Base-by-base conservation (phyloP, 2,113 vertebrate species). In the Anguilla rostrata region DNA sequence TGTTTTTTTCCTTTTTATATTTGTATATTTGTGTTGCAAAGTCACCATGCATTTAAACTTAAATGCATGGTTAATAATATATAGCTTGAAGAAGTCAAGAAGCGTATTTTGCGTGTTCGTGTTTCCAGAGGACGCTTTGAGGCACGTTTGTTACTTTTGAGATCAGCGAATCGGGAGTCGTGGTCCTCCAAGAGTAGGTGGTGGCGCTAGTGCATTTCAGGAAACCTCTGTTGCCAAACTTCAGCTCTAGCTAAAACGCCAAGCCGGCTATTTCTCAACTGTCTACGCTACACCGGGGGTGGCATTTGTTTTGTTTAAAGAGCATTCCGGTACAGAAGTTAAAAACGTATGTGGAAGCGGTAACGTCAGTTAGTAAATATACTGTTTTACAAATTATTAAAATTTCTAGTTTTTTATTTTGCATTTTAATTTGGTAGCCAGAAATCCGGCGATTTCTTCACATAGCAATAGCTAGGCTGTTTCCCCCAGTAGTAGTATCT, bases 41-140 rank as follows among this genome's bases (percentile, higher is more conserved):
- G 43, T 0, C 43, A 46, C 43, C 5, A 46, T 46, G 43, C 43
- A 46, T 34, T 34, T 34, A 34, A 34, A 34, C 34, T 34, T 34
- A n/a, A 34, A 34, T 34, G 43, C 43, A 46, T 46, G 43, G 34
- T 34, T 16, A 60, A 18, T 60, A 60, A 12, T 56, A 60, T 60
- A 60, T 18, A 2, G 15, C 18, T 60, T 96, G 96, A 96, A n/a
- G 16, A 71, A n/a, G 2, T 71, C 1, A 34, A 34, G 34, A 34
- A 11, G 14, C 18, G 15, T 20, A 71, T n/a, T 71, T 71, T 71
- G 4, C 26, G 0, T 71, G 26, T 60, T n/a, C 26, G 0, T n/a
- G 26, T n/a, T 71, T 71, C 63, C 20, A 71, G 22, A 71, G 63
- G 9, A 26, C 1, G 26, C 20, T 20, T 7, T 26, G 63, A 26